Evolutionary conservation across 1,140 invertebrate genomes (phyloP).

Genomic region (Helicoverpa zea): DNA sequence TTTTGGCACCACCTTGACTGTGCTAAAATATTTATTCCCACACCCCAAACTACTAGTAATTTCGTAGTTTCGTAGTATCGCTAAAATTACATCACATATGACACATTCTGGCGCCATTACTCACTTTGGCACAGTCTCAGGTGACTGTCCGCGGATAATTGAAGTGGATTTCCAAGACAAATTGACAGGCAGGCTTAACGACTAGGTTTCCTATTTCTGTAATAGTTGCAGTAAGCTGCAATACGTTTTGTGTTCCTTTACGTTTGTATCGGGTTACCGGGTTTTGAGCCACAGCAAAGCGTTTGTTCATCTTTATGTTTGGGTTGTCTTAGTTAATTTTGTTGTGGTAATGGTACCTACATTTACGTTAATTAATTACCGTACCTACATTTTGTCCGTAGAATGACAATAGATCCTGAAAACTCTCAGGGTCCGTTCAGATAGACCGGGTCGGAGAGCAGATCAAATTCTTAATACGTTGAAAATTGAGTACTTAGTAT

Average conservation of each 20-base stretch:
- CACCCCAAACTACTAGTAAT: neutral
- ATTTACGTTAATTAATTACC: too few species aligned
- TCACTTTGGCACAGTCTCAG: conserved; percentile 30
- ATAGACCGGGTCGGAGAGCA: too few species aligned
- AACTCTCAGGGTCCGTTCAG: too few species aligned
- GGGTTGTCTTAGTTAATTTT: too few species aligned
- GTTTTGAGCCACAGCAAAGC: too few species aligned
- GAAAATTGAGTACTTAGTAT: too few species aligned
- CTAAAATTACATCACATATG: conserved; percentile 22
- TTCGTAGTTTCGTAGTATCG: neutral
- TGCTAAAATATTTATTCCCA: neutral
- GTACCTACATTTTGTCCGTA: too few species aligned
- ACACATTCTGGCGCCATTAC: conserved; percentile 26
- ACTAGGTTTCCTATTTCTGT: conserved; percentile 18
- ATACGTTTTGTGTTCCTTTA: neutral
- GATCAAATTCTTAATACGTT: too few species aligned
- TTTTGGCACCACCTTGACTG: neutral
- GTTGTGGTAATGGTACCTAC: too few species aligned
- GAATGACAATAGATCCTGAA: too few species aligned
- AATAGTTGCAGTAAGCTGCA: neutral
- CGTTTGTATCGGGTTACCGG: neutral
- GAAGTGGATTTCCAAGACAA: conserved; percentile 31
- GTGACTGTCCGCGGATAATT: conserved; percentile 30
- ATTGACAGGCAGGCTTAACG: conserved; percentile 27
- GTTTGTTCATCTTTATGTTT: neutral